These are phyloP conservation scores for Pachymerium ferrugineum DNA, from an alignment of 2,888 invertebrate species.

Conservation along the genomic window DNA sequence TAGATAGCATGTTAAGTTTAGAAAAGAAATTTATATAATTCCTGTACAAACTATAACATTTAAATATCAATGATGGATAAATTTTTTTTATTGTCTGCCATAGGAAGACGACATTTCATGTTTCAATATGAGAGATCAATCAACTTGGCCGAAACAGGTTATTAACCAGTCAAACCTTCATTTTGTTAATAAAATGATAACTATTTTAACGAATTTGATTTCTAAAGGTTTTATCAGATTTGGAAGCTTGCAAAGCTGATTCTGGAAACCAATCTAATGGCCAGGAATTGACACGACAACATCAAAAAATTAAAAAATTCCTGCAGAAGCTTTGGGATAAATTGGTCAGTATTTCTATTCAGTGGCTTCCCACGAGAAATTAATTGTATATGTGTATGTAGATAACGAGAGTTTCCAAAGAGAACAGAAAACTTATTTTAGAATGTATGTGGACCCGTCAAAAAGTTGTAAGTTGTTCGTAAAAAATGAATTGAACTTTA, in stretches of 20 bases:
- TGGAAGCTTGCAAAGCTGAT: background rate
- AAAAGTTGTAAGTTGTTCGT: background rate
- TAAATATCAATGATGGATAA: too few species aligned
- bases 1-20: too few species aligned
- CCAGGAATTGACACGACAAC: background rate
- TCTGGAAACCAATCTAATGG: background rate
- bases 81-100: too few species aligned
- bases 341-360: background rate
- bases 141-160: background rate
- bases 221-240: background rate
- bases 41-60: too few species aligned
- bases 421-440: background rate
- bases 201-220: background rate
- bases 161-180: background rate
- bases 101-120: background rate
- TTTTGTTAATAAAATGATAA: background rate
- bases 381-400: background rate
- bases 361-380: too few species aligned
- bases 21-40: too few species aligned
- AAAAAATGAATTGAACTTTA: background rate
- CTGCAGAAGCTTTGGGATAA: background rate
- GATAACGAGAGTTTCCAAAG: background rate
- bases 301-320: background rate
- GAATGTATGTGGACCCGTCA: background rate
- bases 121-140: background rate